A percentile compares a stretch with the other conserved stretches of the same genome.
phyloP scores from a whole-genome alignment of 1,140 invertebrate species.

The Drosophila equinoxialis region DNA sequence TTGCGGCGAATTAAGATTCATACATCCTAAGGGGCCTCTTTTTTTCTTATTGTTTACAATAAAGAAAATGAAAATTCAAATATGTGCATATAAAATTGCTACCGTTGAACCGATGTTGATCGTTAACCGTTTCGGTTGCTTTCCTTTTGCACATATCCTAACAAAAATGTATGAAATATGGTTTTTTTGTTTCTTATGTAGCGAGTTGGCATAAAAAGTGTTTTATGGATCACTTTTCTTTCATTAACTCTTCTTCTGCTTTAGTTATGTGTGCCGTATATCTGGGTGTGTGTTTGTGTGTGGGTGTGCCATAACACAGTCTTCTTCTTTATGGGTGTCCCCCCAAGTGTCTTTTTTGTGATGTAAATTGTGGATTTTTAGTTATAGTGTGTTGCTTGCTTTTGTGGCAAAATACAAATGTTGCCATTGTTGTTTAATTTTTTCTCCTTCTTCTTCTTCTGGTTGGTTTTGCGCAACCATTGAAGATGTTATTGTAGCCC shows the following conservation, averaged over 20 bases:
- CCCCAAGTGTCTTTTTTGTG: background rate
- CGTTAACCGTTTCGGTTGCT: too few species aligned
- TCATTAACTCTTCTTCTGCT: conserved; percentile 4
- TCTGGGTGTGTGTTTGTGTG: background rate
- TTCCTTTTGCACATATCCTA: too few species aligned
- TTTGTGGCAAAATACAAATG: conserved; percentile 46
- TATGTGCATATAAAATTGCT: too few species aligned
- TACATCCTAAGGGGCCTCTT: too few species aligned
- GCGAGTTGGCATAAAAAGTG: background rate
- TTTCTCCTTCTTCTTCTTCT: background rate
- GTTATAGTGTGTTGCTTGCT: conserved; percentile 26
- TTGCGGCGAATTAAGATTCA: too few species aligned
- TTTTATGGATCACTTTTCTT: conserved; percentile 6
- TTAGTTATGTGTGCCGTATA: background rate
- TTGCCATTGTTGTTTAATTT: conserved; percentile 30
- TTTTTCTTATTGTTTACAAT: too few species aligned
- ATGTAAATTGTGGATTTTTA: conserved; percentile 39
- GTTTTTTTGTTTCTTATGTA: background rate
- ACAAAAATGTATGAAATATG: background rate
- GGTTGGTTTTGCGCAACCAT: conserved; percentile 18
- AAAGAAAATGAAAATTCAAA: too few species aligned
- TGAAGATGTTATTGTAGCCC: conserved; percentile 40
- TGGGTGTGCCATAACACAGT: conserved; percentile 30
- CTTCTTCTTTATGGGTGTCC: background rate
- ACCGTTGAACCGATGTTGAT: too few species aligned